These are phyloP conservation scores for Pygocentrus nattereri DNA, from an alignment of 2,797 vertebrate species.

Conservation along the genomic window DNA sequence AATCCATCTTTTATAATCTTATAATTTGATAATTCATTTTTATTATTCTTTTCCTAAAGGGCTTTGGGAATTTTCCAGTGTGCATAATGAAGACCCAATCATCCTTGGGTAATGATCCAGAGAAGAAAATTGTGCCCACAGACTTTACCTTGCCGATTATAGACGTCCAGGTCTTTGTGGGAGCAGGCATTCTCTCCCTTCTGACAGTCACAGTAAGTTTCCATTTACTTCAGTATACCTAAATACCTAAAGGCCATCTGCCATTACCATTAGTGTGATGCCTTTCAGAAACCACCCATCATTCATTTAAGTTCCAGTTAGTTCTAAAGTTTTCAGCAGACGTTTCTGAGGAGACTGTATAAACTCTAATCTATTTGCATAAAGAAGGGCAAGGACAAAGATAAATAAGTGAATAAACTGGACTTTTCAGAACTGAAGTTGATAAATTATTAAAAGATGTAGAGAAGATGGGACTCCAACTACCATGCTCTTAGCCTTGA, in stretches of 20 bases:
- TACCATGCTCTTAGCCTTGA: too few relatives aligned
- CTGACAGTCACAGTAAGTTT: slow-evolving; percentile 81
- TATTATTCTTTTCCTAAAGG: slow-evolving; percentile 67
- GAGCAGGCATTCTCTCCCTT: slow-evolving; percentile 85
- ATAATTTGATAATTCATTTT: not conserved
- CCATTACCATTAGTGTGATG: not conserved
- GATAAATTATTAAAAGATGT: too few relatives aligned
- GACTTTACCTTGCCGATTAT: slow-evolving; percentile 83
- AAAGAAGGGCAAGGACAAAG: too few relatives aligned
- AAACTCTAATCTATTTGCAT: too few relatives aligned
- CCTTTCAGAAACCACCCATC: too few relatives aligned
- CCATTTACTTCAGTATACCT: not conserved
- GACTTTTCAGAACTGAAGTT: too few relatives aligned
- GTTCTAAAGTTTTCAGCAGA: too few relatives aligned
- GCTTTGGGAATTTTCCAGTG: slow-evolving; percentile 85
- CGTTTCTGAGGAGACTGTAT: too few relatives aligned
- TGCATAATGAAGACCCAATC: slow-evolving; percentile 87
- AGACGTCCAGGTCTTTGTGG: slow-evolving; percentile 83
- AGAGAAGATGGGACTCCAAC: too few relatives aligned
- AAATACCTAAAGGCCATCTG: not conserved
- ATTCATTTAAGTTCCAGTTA: too few relatives aligned
- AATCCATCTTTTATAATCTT: not conserved
- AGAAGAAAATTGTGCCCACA: slow-evolving; percentile 79
- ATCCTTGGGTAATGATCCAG: slow-evolving; percentile 82
- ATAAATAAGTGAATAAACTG: too few relatives aligned